A percentile compares a stretch with the other conserved stretches of the same genome.
Conservation (phyloP, 2,888 invertebrate species). For the Epirrhoe tristata region DNA sequence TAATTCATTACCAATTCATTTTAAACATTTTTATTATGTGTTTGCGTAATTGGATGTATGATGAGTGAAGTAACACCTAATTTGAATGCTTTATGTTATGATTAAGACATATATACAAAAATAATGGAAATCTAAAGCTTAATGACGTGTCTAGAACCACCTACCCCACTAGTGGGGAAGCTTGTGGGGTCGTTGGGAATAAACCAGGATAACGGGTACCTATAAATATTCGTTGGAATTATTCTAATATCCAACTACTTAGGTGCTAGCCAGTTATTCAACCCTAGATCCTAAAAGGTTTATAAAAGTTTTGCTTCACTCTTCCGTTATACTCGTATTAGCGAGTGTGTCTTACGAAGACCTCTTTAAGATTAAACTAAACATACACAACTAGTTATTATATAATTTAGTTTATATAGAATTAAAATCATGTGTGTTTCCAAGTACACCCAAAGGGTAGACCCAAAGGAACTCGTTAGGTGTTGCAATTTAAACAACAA, state of each 20-base stretch:
- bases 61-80: slow-evolving; percentile 40
- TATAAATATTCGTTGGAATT: no score
- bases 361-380: no score
- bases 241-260: no score
- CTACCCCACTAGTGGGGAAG: no score
- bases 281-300: no score
- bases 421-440: background rate
- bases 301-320: no score
- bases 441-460: slow-evolving; percentile 2
- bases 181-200: no score
- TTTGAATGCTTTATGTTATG: background rate
- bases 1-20: slow-evolving; percentile 55
- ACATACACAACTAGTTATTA: background rate
- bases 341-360: no score
- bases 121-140: background rate
- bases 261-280: no score
- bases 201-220: no score
- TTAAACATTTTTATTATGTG: slow-evolving; percentile 46
- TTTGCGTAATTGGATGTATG: slow-evolving; percentile 50
- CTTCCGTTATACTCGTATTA: no score
- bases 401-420: background rate
- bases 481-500: slow-evolving; percentile 53
- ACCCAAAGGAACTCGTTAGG: slow-evolving; percentile 37
- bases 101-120: background rate
- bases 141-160: background rate